Conservation (phyloP, 2,888 invertebrate genomes). For the Sesia apiformis region DNA sequence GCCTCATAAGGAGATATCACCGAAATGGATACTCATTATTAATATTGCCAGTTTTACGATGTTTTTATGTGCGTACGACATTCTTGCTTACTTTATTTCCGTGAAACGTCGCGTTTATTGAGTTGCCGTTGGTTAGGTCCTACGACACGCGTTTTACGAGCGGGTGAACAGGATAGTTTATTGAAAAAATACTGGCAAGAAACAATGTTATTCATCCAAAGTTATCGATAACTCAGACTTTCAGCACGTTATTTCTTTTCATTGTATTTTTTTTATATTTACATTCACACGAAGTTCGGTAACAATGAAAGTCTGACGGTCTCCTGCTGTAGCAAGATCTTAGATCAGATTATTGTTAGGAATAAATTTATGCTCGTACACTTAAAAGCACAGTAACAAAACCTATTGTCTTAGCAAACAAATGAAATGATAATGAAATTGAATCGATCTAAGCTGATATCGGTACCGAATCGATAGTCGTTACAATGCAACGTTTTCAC, state of each 20-base stretch:
- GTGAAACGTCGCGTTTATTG: conserved; percentile 37
- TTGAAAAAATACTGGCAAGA: not conserved
- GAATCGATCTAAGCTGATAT: conserved; percentile 18
- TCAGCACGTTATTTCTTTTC: too few relatives aligned
- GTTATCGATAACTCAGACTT: too few relatives aligned
- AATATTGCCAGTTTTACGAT: conserved; percentile 46
- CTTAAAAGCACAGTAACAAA: too few relatives aligned
- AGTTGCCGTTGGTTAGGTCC: conserved; percentile 22
- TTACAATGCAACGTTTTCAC: conserved; percentile 44
- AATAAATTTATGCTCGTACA: too few relatives aligned
- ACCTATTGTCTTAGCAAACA: conserved; percentile 5
- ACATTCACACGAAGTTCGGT: too few relatives aligned
- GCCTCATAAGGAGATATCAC: conserved; percentile 19
- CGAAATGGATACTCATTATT: conserved; percentile 40
- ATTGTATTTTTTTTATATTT: too few relatives aligned
- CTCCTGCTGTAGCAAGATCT: too few relatives aligned
- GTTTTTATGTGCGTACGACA: conserved; percentile 29
- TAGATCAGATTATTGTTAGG: too few relatives aligned
- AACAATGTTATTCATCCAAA: too few relatives aligned
- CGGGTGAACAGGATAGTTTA: not conserved
- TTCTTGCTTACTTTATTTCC: conserved; percentile 29
- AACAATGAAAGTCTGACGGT: too few relatives aligned
- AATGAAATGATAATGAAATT: conserved; percentile 29
- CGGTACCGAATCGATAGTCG: conserved; percentile 28
- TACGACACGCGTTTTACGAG: conserved; percentile 23